Evolutionary conservation across 1,140 invertebrate genomes (phyloP), one percentile per base, ranked within the genome.

Genomic region (Formica selysi): DNA sequence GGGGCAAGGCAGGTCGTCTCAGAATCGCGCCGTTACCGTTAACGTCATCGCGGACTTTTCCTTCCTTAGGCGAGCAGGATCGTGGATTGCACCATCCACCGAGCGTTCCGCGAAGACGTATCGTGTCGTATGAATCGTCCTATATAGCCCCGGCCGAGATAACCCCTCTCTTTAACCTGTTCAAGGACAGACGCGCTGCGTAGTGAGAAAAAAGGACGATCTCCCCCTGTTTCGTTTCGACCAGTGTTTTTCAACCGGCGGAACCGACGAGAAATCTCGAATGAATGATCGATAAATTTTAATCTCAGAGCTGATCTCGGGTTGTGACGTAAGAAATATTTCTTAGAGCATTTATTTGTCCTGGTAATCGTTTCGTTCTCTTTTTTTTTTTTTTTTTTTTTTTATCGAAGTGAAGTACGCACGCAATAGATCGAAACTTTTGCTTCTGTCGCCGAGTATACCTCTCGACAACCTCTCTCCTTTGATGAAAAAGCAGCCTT

Each of bases 121-220:
- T 41, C 41, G 13, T 22, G 4, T 8, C 16, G 57, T 59, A 32
- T 57, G 65, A 80, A 48, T 61, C 68, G 68, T 62, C 54, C 78
- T 81, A 54, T 71, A 44, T 57, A 57, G 0, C 38, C 22, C 44
- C 19, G 7, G 7, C 64, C 10, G 51, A 41, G 51, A 48, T 48
- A 48, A 48, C 44, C 48, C 48, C 32, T 81, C 51, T 67, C 79
- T 29, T 74, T 16, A 48, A 59, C 79, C 79, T 83, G 79, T 62
- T 83, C 79, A 74, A 83, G 79, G 68, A 13, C 79, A 83, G 54
- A 83, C 79, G 32, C n/a, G 54, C 0, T 81, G 79, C 79, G 79
- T 83, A 70, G 67, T 81, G 73, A 32, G 3, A 59, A 67, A 78
- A 81, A 81, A 81, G 79, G 79, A 81, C 67, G 57, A 48, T 41